A percentile compares a stretch with the other conserved stretches of the same genome.
Evolutionary conservation across 2,113 vertebrate species (phyloP).

Genomic region (Dinomys branickii): DNA sequence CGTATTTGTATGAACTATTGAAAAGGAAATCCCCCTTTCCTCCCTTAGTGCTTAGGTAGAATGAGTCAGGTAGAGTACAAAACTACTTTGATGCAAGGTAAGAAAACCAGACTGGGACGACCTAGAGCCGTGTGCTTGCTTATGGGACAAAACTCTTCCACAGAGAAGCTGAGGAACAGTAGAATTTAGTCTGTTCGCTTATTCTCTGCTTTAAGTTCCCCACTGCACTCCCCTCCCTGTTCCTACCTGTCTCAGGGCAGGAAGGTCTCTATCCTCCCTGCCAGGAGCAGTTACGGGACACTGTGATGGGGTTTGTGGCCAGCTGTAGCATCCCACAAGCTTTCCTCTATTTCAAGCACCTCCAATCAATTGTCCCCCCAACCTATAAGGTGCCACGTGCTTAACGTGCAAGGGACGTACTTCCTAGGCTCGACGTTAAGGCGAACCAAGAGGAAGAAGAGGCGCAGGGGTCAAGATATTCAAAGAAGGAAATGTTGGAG

Average conservation of each 20-base stretch:
- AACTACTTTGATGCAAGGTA: background rate
- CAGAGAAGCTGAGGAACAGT: too few species aligned
- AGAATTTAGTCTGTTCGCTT: too few species aligned
- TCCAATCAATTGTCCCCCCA: background rate
- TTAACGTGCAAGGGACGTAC: background rate
- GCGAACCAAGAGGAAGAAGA: background rate
- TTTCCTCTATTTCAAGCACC: background rate
- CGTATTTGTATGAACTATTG: background rate
- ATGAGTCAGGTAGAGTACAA: background rate
- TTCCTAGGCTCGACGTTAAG: background rate
- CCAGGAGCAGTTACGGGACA: background rate
- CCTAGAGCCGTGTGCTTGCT: background rate
- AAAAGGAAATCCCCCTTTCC: background rate
- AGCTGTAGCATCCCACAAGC: background rate
- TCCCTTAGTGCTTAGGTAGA: background rate
- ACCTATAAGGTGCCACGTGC: rapidly evolving
- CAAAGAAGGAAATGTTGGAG: rapidly evolving
- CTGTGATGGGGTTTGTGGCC: background rate
- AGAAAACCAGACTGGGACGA: background rate
- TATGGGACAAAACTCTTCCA: background rate
- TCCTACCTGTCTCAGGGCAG: background rate
- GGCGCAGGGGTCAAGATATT: rapidly evolving
- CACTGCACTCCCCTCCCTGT: background rate
- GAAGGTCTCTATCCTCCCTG: background rate
- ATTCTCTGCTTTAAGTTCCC: rapidly evolving